Base-by-base conservation (phyloP, 2,888 invertebrate species). In the Apocheima hispidaria region DNA sequence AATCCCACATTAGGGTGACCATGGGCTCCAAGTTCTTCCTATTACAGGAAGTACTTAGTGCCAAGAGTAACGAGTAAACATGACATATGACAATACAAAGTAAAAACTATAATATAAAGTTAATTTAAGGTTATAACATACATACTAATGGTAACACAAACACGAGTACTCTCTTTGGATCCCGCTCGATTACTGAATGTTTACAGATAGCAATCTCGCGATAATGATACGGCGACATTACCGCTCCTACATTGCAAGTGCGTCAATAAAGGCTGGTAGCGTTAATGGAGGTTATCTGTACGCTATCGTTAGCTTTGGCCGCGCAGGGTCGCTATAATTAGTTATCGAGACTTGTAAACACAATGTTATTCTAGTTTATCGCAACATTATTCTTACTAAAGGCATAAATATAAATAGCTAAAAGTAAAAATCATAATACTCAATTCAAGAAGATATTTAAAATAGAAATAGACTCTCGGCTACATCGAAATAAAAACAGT, bases 101-200 rank as follows among this genome's bases (percentile, higher is more conserved):
- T n/a, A n/a, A n/a, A n/a, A n/a, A n/a, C n/a, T n/a, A n/a, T n/a
- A n/a, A n/a, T n/a, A n/a, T n/a, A n/a, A n/a, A n/a, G n/a, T n/a
- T n/a, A n/a, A n/a, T n/a, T n/a, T n/a, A n/a, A n/a, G n/a, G n/a
- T n/a, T n/a, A n/a, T n/a, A n/a, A n/a, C n/a, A n/a, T n/a, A n/a
- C n/a, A 46, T 36, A 35, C 2, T n/a, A 23, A 35, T 49, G 4
- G 18, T 9, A 49, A 21, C 33, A 36, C 18, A 28, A 57, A 41
- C 40, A 53, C 59, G 35, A 49, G 41, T 49, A 14, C 36, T 50
- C 43, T 43, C 21, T 23, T 4, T 36, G 49, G 38, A 51, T 50
- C 26, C 44, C 7, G 33, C 18, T 60, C n/a, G 36, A 55, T 55
- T 46, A 60, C 54, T 60, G 60, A 55, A 44, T 60, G 33, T 53